Conservation (phyloP, 2,888 invertebrate species). For the Cheiracanthium punctorium region DNA sequence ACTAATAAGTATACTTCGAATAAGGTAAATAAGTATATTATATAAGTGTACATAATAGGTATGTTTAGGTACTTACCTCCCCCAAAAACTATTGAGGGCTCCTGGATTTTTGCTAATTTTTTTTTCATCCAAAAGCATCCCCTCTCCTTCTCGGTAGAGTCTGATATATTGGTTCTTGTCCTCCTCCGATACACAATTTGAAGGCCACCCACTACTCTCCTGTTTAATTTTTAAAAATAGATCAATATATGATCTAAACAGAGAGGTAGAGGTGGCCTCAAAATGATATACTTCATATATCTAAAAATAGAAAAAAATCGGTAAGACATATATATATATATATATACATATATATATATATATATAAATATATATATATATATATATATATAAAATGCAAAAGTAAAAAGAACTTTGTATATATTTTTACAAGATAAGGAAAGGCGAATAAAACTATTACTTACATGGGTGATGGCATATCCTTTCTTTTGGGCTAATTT, state of each 20-base stretch:
- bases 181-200: background rate
- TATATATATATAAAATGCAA: no score
- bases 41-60: background rate
- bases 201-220: constrained; percentile 33
- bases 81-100: constrained; percentile 13
- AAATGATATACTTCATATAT: constrained; percentile 42
- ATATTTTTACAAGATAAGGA: no score
- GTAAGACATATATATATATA: no score
- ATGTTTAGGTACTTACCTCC: background rate
- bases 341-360: no score
- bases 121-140: background rate
- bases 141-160: background rate
- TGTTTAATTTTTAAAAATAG: constrained; percentile 43
- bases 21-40: background rate
- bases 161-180: constrained; percentile 3
- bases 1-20: background rate
- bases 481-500: no score
- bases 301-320: constrained; percentile 16
- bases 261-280: background rate
- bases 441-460: no score
- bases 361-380: no score
- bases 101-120: background rate
- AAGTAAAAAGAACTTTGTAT: no score
- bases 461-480: no score
- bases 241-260: constrained; percentile 33